Evolutionary conservation across 2,888 invertebrate species (phyloP), one percentile per base, ranked within the genome.

Genomic region (Anorthoa munda): DNA sequence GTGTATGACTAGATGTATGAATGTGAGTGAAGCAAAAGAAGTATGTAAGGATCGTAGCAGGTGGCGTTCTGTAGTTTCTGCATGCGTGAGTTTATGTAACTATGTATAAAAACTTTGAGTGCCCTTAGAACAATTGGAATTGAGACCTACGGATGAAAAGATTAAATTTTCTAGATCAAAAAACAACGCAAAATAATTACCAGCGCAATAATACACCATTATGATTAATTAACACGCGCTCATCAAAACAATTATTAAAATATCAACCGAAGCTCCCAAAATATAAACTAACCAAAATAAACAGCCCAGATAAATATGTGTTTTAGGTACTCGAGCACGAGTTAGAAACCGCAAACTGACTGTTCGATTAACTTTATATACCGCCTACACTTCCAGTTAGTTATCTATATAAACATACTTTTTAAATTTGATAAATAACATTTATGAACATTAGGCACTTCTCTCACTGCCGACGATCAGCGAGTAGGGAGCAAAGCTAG

Each of bases 291-390:
- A 18, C n/a, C 23, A 3, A 68, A 64, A 17, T 39, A 60, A 60
- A 75, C 21, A 70, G 21, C 0, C 46, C n/a, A 59, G 31, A 53
- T 50, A 66, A 72, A 67, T 53, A 75, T 60, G 53, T 72, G 55
- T 59, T 77, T 61, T 45, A 77, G 66, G 48, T 21, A 31, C 53
- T 66, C 4, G 39, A 64, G 50, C 58, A 45, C 39, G 60, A 55
- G 60, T 66, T 61, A 50, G 50, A 72, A 55, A 67, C 23, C 63
- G 17, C 53, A 63, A 72, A 39, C 63, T 50, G n/a, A 72, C 21
- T 75, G 26, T 21, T 4, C 18, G 2, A 56, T 67, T 61, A 56
- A 39, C 39, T 75, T 75, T n/a, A 12, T 21, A 48, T 39, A 26
- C 13, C 26, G 45, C 72, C n/a, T 18, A 56, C 18, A 21, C 9